phyloP scores from a whole-genome alignment of 2,113 vertebrate species.

The Solea solea region DNA sequence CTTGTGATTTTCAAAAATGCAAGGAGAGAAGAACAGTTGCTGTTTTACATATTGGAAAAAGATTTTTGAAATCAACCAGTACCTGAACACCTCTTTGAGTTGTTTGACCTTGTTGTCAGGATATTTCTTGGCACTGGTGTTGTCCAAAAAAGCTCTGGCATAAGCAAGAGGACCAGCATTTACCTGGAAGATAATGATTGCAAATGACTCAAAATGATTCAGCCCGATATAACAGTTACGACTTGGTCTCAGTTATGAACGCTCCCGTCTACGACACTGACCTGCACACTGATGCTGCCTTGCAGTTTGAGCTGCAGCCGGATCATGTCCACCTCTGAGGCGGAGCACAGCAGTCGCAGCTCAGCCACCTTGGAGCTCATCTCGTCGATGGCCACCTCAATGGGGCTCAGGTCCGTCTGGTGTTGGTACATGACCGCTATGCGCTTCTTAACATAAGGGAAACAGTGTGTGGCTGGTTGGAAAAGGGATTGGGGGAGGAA shows the following conservation, averaged over 20 bases:
- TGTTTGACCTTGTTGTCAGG: constrained; percentile 98
- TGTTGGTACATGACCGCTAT: constrained; percentile 98
- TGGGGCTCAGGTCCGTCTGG: constrained; percentile 94
- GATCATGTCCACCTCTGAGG: constrained; percentile 97
- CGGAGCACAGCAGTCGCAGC: constrained; percentile 89
- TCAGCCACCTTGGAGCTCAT: constrained; percentile 96
- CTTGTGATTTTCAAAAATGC: too few species aligned
- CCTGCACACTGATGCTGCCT: constrained; percentile 94
- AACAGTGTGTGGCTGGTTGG: constrained; percentile 91
- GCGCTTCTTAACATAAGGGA: constrained; percentile 97
- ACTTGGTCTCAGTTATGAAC: background rate
- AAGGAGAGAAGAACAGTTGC: background rate
- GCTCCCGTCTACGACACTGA: constrained; percentile 16
- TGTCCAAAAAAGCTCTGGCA: constrained; percentile 95
- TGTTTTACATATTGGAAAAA: background rate
- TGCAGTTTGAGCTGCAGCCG: constrained; percentile 96
- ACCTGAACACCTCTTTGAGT: constrained; percentile 98
- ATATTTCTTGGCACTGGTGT: constrained; percentile 92
- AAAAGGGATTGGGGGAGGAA: background rate
- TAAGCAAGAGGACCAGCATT: constrained; percentile 97
- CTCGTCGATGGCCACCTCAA: constrained; percentile 98
- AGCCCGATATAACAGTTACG: too few species aligned
- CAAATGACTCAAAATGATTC: too few species aligned
- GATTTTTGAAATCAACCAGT: constrained; percentile 20
- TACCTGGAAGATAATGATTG: constrained; percentile 80